Conservation (phyloP, 2,888 invertebrate genomes). For the Hedya salicella region DNA sequence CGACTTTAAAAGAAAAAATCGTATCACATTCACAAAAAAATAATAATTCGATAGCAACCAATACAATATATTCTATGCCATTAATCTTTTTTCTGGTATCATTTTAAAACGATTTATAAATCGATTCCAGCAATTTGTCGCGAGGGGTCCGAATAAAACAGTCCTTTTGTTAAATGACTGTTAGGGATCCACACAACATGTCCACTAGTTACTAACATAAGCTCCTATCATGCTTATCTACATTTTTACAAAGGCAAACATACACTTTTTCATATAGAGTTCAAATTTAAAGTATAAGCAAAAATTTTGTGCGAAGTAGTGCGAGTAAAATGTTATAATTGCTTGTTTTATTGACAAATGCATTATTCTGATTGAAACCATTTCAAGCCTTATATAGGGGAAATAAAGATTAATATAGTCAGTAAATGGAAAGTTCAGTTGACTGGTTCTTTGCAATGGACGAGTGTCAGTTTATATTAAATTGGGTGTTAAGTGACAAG, state of each 20-base stretch:
- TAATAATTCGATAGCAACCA: neutral
- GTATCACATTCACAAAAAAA: neutral
- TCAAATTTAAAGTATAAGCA: neutral
- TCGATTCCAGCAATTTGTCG: constrained; percentile 64
- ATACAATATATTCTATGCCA: neutral
- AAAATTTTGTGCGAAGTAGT: neutral
- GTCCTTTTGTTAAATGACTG: constrained; percentile 69
- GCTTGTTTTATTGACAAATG: constrained; percentile 78
- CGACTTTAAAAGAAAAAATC: too few species aligned
- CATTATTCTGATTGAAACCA: constrained; percentile 43
- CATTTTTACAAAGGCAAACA: neutral
- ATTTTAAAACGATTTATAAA: constrained; percentile 36
- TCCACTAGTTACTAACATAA: constrained; percentile 5
- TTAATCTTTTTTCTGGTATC: constrained; percentile 32
- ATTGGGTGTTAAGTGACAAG: constrained; percentile 31
- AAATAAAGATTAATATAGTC: constrained; percentile 36
- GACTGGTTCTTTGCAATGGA: constrained; percentile 24
- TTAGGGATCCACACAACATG: constrained; percentile 65
- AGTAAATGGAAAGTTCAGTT: constrained; percentile 27
- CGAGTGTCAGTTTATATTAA: constrained; percentile 26
- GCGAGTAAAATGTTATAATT: constrained; percentile 62
- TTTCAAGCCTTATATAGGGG: constrained; percentile 30
- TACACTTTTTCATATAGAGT: neutral
- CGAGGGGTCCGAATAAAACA: constrained; percentile 66
- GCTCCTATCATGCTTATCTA: neutral